Evolutionary conservation across 2,113 vertebrate genomes (phyloP), one percentile per base, ranked within the genome.

Genomic region (Ploceus nigricollis): DNA sequence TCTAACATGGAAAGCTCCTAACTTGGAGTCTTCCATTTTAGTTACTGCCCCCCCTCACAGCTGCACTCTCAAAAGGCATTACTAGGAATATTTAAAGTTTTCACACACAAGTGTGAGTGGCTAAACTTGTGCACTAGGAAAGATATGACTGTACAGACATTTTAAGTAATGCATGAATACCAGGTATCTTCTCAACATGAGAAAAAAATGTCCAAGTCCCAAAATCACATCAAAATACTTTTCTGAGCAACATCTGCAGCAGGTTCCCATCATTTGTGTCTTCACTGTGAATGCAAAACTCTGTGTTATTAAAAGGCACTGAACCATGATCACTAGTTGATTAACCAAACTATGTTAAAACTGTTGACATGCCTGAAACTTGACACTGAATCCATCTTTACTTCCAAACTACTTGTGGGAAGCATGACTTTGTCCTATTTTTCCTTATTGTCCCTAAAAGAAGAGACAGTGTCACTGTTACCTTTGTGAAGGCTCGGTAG

Each of bases 401-500:
- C 23, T 88, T 76, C 70, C 63, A 84, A 66, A 78, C 14, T 58
- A 71, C 61, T 70, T 24, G 14, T 72, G 58, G 27, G 42, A 94
- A 94, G 60, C 18, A 47, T 7, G 4, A 58, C 22, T 81, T 82
- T 37, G 11, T 70, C 28, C 33, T 56, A 18, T 72, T 94, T 94
- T 95, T 93, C 47, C 16, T 31, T n/a, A n/a, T n/a, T 76, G 37
- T 94, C 77, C 39, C 68, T 28, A 58, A 35, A 51, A 50, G 50
- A 63, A 95, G 37, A 39, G 6, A 45, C 1, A 54, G 8, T 24
- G 7, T 61, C 60, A 82, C 5, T n/a, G 66, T 97, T 98, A 99
- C 99, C 99, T 99, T 99, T 90, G 98, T 99, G 97, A 99, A 99
- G 70, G 98, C 98, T 97, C 99, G 98, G 97, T 99, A 99, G 96